These are phyloP conservation scores for Amblyteles armatorius DNA, from an alignment of 2,888 invertebrate species.

Conservation along the genomic window DNA sequence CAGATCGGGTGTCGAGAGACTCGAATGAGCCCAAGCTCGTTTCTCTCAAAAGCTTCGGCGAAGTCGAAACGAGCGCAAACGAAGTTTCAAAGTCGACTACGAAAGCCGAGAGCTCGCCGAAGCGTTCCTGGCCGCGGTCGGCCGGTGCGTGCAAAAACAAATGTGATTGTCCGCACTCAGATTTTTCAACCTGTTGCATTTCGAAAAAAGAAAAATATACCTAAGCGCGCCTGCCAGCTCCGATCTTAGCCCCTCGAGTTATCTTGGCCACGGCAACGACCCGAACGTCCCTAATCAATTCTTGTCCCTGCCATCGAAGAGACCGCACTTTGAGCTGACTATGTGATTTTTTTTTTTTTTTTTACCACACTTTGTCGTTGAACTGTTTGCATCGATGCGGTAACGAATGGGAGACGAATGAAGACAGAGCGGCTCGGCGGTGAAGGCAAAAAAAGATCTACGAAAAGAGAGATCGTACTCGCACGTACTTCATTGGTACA, in stretches of 20 bases:
- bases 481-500: constrained; percentile 19
- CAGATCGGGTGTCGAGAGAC: constrained; percentile 20
- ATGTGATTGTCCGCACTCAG: no score
- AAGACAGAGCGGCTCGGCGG: constrained; percentile 8
- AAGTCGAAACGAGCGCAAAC: constrained; percentile 61
- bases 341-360: neutral
- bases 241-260: neutral
- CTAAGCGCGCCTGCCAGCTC: neutral
- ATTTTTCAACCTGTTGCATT: no score
- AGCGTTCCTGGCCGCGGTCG: constrained; percentile 15
- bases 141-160: neutral
- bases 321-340: neutral
- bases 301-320: neutral
- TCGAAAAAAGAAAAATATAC: neutral
- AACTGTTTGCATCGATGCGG: neutral
- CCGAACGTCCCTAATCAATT: neutral
- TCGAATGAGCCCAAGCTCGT: constrained; percentile 49
- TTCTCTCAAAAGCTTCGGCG: constrained; percentile 54
- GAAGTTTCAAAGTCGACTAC: constrained; percentile 45
- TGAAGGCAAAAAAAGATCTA: neutral
- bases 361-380: neutral
- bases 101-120: constrained; percentile 38
- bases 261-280: no score
- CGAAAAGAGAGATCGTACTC: constrained; percentile 39
- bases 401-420: constrained; percentile 10